Base-by-base conservation (phyloP, 1,140 invertebrate species). In the Holcopasites calliopsidis region DNA sequence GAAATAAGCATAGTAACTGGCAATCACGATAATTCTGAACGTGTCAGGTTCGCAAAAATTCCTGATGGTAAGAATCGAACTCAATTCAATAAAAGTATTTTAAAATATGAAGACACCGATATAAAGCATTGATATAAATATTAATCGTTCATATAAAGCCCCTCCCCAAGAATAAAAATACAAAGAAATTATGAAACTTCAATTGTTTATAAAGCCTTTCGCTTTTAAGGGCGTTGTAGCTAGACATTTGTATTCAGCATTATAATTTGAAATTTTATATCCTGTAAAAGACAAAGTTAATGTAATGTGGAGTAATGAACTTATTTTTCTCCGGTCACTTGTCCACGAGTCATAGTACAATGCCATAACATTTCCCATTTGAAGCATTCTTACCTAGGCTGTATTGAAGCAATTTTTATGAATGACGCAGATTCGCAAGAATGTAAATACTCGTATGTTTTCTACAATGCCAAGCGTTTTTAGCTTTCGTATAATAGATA, bases 21-120 rank as follows among this genome's bases (percentile, higher is more conserved):
- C 4, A 11, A 71, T 16, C 33, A 69, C 44, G 35, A 8, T 28
- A 68, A 49, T 8, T 10, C 18, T 4, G 57, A 31, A 7, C 33
- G 64, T 49, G 35, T 44, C 16, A 33, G 18, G 42, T 50, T 16
- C 23, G 18, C 49, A 11, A 40, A 28, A 47, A 52, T 21, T 5
- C 11, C 11, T 49, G n/a, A n/a, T n/a, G 66, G 79, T 81, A 47
- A 66, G 18, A 23, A 16, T 31, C 7, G 2, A 64, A 23, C 23
- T 35, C 26, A 42, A 42, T 28, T 60, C n/a, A n/a, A n/a, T 23
- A 23, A 60, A n/a, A 47, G 21, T 6, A n/a, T 47, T n/a, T 6
- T 23, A 35, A 49, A 33, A 33, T 10, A 38, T 38, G 35, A 38
- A 5, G 10, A 38, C 35, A 38, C 4, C 10, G n/a, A n/a, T n/a